A percentile compares a stretch with the other conserved stretches of the same genome.
Conservation (phyloP, 2,113 vertebrate species). For the Antigone vipio region DNA sequence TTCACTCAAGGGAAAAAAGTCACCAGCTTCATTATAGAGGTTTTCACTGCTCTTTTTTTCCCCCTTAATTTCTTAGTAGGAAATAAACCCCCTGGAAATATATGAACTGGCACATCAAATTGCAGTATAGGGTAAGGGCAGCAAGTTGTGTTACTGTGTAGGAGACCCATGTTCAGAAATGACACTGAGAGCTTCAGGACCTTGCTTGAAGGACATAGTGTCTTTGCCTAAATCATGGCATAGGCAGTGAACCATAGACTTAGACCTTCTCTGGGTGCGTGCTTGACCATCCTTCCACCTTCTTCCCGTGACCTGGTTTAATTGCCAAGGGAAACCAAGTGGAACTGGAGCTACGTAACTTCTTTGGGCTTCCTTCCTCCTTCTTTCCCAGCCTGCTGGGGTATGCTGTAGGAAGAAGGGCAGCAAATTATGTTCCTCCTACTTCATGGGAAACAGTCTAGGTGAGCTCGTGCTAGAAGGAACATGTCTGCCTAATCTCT, state of each 20-base stretch:
- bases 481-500: background rate
- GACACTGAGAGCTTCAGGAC: background rate
- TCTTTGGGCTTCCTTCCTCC: background rate
- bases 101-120: background rate
- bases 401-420: background rate
- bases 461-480: background rate
- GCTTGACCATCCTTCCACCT: background rate
- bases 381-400: background rate
- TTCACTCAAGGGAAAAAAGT: background rate
- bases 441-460: background rate
- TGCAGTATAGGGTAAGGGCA: too few species aligned
- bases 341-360: background rate
- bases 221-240: background rate
- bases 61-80: background rate
- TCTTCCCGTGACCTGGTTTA: background rate
- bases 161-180: background rate
- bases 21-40: background rate
- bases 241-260: background rate
- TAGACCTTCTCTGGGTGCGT: background rate
- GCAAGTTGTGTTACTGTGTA: background rate
- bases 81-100: background rate
- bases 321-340: background rate
- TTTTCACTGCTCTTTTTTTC: background rate
- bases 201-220: background rate
- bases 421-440: background rate